A percentile compares a stretch with the other conserved stretches of the same genome.
Conservation (phyloP, 2,888 invertebrate species). For the Ctenicera cuprea region DNA sequence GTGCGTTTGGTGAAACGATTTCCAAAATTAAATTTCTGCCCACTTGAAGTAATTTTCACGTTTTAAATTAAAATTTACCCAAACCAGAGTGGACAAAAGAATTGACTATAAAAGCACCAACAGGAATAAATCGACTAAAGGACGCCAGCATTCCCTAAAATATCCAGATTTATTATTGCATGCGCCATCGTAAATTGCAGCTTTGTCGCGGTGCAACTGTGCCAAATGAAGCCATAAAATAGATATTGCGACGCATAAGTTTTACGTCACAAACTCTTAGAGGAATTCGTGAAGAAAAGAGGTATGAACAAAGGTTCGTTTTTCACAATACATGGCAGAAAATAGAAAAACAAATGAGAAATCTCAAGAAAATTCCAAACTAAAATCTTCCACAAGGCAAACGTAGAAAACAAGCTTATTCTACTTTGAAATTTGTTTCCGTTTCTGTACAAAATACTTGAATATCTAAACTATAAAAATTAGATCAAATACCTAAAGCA, state of each 20-base stretch:
- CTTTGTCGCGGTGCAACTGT: constrained; percentile 20
- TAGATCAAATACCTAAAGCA: no score
- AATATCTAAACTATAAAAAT: no score
- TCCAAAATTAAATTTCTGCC: no score
- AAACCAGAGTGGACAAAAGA: background rate
- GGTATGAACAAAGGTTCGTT: background rate
- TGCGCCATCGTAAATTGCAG: constrained; percentile 26
- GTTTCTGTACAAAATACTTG: no score
- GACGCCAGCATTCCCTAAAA: constrained; percentile 10
- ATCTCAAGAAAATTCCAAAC: no score
- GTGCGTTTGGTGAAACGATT: constrained; percentile 13
- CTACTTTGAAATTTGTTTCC: no score
- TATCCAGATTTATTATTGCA: constrained; percentile 24
- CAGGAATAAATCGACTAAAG: background rate
- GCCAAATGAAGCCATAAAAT: constrained; percentile 23
- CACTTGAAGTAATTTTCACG: no score
- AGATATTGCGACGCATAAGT: background rate
- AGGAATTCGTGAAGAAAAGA: background rate
- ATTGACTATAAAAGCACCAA: background rate
- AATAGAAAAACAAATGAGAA: no score
- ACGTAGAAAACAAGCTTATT: no score
- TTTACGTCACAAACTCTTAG: background rate
- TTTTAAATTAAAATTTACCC: constrained; percentile 8
- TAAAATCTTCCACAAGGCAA: no score
- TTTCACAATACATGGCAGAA: background rate